Evolutionary conservation across 2,113 vertebrate species (phyloP), one percentile per base, ranked within the genome.

Genomic region (Callipepla californica): DNA sequence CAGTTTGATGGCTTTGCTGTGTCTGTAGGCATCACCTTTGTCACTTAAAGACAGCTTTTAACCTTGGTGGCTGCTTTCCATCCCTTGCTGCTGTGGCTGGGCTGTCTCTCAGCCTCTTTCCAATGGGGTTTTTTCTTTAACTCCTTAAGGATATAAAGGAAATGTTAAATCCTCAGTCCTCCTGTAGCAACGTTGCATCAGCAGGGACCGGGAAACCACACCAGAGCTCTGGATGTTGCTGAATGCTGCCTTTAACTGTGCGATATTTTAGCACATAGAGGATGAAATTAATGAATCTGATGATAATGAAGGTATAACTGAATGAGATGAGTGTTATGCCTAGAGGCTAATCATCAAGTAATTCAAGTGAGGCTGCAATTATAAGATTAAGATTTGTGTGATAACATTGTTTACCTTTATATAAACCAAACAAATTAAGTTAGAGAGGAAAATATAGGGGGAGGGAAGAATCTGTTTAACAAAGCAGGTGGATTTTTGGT

Each of bases 271-370:
- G 77, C 61, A 34, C 47, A 45, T 12, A 15, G 59, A 94, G 28
- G 63, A 88, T 87, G 62, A 91, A 94, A 95, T 96, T 95, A 95
- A 95, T 95, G 95, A 91, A 65, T 91, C 67, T 88, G 80, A 62
- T 63, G 77, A 55, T 97, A 95, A 96, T 90, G 87, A 95, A 96
- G 80, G 92, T 93, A 58, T 75, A 93, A 94, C 69, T 89, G 82
- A 87, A 89, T 1, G 34, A 95, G 89, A 85, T 44, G 90, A 92
- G 55, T 6, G 1, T 42, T 88, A 70, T 63, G 57, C 77, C 93
- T 88, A 23, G 53, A 91, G 89, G 90, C 90, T 90, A 91, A 93
- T 95, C 61, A 93, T 78, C 69, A 95, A 62, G 85, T 63, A 76
- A 89, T 91, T 95, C 26, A 28, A 79, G 68, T 50, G 58, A 80